phyloP scores from a whole-genome alignment of 1,140 invertebrate species.

The Drosophila willistoni region DNA sequence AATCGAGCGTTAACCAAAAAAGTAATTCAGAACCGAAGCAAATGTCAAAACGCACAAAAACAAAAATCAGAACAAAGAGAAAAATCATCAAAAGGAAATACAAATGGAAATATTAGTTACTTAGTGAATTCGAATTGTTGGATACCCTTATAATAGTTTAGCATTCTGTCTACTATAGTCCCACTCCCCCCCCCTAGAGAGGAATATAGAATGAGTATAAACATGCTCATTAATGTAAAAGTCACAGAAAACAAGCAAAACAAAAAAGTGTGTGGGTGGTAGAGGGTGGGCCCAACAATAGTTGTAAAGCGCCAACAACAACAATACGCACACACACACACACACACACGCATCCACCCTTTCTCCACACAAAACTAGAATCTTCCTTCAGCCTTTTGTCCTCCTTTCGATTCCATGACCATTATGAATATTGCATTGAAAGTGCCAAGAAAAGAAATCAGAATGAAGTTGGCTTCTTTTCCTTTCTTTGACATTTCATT shows the following conservation, averaged over 20 bases:
- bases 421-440: slow-evolving; percentile 74
- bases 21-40: slow-evolving; percentile 24
- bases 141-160: no score
- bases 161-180: no score
- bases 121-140: no score
- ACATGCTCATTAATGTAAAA: slow-evolving; percentile 80
- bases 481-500: neutral
- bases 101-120: no score
- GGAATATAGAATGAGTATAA: slow-evolving; percentile 12
- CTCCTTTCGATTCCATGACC: slow-evolving; percentile 40
- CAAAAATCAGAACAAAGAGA: slow-evolving; percentile 32
- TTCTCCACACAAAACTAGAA: neutral
- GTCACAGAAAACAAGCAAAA: slow-evolving; percentile 30
- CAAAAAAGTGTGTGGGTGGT: no score
- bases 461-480: slow-evolving; percentile 41
- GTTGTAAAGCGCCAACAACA: no score
- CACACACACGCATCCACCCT: neutral
- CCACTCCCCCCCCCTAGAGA: no score
- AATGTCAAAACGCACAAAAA: slow-evolving; percentile 55
- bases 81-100: neutral
- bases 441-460: slow-evolving; percentile 68
- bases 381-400: neutral
- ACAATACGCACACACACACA: no score
- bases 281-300: neutral
- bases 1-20: slow-evolving; percentile 62